Evolutionary conservation across 2,113 vertebrate genomes (phyloP), one percentile per base, ranked within the genome.

Genomic region (Gopherus evgoodei): DNA sequence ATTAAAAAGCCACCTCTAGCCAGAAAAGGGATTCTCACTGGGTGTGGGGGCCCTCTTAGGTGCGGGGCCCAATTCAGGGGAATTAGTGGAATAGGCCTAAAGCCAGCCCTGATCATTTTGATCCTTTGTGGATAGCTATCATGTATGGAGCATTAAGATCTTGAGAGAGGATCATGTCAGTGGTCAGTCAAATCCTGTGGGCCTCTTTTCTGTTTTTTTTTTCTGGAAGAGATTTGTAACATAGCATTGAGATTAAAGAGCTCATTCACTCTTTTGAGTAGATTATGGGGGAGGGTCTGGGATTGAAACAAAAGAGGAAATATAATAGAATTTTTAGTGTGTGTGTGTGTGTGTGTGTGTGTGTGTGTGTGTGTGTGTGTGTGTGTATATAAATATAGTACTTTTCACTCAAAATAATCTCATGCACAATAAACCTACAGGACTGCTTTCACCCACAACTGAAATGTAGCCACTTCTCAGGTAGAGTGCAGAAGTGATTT

Each of bases 181-280:
- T 59, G 79, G 87, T 44, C n/a, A 86, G n/a, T 16, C 59, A 93
- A 94, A 84, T 53, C 35, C 25, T 49, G 56, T 5, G 0, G 0
- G 2, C 6, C 44, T 89, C 93, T 90, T 62, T 31, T 62, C 59
- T 35, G 59, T 29, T 35, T 25, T 72, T 59, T 29, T 21, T 92
- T 94, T 62, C 38, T 94, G 78, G 91, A 87, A 56, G 65, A 80
- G n/a, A 52, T n/a, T 44, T 82, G 21, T 52, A 94, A 86, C 35
- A 8, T 16, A 9, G 65, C 54, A 72, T 29, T 56, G 12, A 90
- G 91, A 89, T 82, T 80, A 91, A 94, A 90, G 10, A 4, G 21
- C 38, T 38, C 7, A 27, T 10, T 94, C n/a, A 24, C 72, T 12
- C 5, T 25, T 76, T 76, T 27, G 42, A 25, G 44, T 76, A 76